Percentiles rank a stretch among this genome's conserved stretches.
Evolutionary conservation across 1,140 invertebrate genomes (phyloP).

Genomic region (Drosophila albomicans): DNA sequence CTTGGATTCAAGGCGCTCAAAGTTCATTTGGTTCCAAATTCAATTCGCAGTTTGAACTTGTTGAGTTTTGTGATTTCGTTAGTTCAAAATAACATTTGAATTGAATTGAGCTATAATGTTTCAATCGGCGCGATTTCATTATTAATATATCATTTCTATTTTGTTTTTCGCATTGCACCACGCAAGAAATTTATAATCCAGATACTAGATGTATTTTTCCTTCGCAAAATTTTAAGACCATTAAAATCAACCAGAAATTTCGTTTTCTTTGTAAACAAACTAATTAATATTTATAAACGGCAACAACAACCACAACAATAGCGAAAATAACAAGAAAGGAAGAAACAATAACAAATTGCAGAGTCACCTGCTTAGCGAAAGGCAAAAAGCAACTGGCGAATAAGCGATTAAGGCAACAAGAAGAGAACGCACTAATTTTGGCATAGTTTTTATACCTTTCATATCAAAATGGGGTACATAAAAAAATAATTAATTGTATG

Average conservation of each 20-base stretch:
- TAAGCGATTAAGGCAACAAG: conserved; percentile 18
- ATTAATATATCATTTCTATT: background rate
- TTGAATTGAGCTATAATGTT: no score
- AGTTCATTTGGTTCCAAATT: no score
- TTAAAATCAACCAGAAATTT: conserved; percentile 66
- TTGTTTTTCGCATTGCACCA: conserved; percentile 43
- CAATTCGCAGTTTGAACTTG: background rate
- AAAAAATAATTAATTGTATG: background rate
- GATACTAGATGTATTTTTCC: conserved; percentile 67
- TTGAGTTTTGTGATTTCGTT: no score
- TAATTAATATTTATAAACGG: conserved; percentile 76
- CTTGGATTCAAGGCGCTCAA: no score
- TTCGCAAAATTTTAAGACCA: conserved; percentile 58
- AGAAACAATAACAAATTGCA: conserved; percentile 44
- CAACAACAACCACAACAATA: conserved; percentile 18
- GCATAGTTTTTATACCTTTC: conserved; percentile 44
- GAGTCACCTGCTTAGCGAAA: conserved; percentile 49
- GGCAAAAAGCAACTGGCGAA: conserved; percentile 14
- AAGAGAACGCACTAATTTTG: conserved; percentile 45
- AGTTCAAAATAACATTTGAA: no score
- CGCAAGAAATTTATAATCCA: conserved; percentile 44
- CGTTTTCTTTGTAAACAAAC: conserved; percentile 75
- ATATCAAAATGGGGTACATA: background rate
- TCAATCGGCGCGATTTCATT: no score
- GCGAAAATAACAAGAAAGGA: conserved; percentile 5